Conservation (phyloP, 2,113 vertebrate genomes). For the Motacilla tschutschensis region DNA sequence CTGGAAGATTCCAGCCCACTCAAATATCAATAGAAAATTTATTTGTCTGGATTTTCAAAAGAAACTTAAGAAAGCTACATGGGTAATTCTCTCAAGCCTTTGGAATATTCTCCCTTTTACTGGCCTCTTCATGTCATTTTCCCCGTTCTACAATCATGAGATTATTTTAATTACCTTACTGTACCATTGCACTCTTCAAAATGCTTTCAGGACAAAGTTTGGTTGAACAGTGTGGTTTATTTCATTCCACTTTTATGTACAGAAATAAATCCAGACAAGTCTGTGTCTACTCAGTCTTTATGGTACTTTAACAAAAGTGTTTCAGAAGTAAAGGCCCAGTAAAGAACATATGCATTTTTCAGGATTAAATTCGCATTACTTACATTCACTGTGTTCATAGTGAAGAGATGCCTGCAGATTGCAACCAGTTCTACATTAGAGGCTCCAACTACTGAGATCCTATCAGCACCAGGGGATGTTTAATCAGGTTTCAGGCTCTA, state of each 20-base stretch:
- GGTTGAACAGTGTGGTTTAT: background rate
- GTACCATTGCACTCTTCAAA: background rate
- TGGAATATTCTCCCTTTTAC: background rate
- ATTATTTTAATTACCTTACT: background rate
- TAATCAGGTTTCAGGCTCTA: background rate
- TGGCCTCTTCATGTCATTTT: background rate
- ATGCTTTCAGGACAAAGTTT: background rate
- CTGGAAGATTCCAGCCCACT: background rate
- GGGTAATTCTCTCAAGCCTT: background rate
- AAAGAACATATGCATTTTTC: background rate
- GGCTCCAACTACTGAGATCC: background rate
- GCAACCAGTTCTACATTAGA: background rate
- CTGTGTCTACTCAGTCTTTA: background rate
- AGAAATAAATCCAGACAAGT: background rate
- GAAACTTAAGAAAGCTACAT: background rate
- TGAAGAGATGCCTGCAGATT: background rate
- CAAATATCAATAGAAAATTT: background rate
- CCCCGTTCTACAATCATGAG: background rate
- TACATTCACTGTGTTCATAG: background rate
- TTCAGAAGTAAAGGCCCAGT: background rate
- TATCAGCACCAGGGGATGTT: background rate
- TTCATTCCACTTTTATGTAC: background rate
- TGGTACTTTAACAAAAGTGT: background rate
- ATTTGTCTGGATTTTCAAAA: background rate
- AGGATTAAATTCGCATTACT: background rate